phyloP scores from a whole-genome alignment of 2,888 invertebrate species.

The Emmelina monodactyla region DNA sequence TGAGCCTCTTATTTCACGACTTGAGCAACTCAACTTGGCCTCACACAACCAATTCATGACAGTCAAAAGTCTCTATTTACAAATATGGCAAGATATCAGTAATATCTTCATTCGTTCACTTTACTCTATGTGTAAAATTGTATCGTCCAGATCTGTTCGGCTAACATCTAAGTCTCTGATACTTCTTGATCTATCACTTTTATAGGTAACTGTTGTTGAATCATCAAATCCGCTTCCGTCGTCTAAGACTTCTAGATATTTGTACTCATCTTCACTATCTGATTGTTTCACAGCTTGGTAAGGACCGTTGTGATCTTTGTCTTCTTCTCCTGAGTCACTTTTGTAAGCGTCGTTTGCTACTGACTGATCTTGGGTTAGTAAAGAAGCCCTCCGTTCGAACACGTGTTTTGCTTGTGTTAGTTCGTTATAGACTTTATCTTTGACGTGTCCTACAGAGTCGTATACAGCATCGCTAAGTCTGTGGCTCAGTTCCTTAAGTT shows the following conservation, averaged over 20 bases:
- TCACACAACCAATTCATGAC: too few species aligned
- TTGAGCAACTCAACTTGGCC: too few species aligned
- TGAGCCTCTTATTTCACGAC: too few species aligned
- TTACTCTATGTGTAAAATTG: slow-evolving; percentile 24
- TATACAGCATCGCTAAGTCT: slow-evolving; percentile 40
- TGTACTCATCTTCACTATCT: slow-evolving; percentile 44
- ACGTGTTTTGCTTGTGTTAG: slow-evolving; percentile 30
- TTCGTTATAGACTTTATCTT: slow-evolving; percentile 28
- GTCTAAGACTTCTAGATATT: slow-evolving; percentile 51
- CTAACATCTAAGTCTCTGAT: slow-evolving; percentile 23
- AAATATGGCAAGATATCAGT: slow-evolving; percentile 6
- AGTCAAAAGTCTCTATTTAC: slow-evolving; percentile 5
- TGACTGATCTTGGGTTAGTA: slow-evolving; percentile 22
- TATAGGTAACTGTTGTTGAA: slow-evolving; percentile 9
- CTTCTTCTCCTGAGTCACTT: slow-evolving; percentile 28
- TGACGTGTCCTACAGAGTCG: slow-evolving; percentile 39
- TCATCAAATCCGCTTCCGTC: slow-evolving; percentile 44
- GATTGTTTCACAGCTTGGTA: slow-evolving; percentile 32
- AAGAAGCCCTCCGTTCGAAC: slow-evolving; percentile 31
- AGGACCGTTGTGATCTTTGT: slow-evolving; percentile 19
- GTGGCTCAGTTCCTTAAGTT: slow-evolving; percentile 33
- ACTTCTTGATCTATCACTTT: slow-evolving; percentile 20
- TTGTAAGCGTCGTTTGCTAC: slow-evolving; percentile 28
- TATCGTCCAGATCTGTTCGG: slow-evolving; percentile 15
- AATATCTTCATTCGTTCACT: background rate